Base-by-base conservation (phyloP, 2,888 invertebrate species). In the Oscheius sp. region DNA sequence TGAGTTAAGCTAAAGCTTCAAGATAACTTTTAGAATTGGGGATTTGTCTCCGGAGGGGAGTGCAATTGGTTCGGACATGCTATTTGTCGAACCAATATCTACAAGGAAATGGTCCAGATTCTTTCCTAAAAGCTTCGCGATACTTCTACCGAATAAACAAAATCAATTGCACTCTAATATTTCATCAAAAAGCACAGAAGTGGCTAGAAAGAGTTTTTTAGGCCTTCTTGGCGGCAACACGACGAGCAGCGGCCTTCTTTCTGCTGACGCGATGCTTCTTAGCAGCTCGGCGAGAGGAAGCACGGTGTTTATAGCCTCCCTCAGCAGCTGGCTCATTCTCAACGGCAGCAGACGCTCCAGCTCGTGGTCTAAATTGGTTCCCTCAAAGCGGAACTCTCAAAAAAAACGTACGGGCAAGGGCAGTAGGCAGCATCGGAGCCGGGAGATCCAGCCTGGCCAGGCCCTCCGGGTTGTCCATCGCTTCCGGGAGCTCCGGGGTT, bases 211-310 rank as follows among this genome's bases (percentile, higher is more conserved):
- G n/a, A n/a, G n/a, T n/a, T n/a, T 33, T 8, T 45, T 61, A 61
- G 27, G 61, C 61, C 45, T 61, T 61, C 61, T 61, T 61, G 61
- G 45, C 61, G n/a, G 45, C 45, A 45, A 42, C 45, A 15, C 42
- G 39, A 15, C 61, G n/a, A n/a, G n/a, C n/a, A n/a, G n/a, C n/a
- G 27, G 55, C 55, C 8, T n/a, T 23, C 20, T 33, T 34, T n/a
- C 42, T 25, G 20, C 34, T 31, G 61, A 42, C 45, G 15, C 61
- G 25, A 20, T 45, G 45, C 25, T 61, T 61, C 45, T 42, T 45
- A 45, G 27, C 61, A n/a, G 45, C 31, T 12, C 61, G 58, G 15
- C 58, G 55, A n/a, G n/a, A n/a, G 34, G 33, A 33, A n/a, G 29
- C 61, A 27, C 61, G 25, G 8, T 45, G 42, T n/a, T n/a, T n/a